Evolutionary conservation across 2,113 vertebrate genomes (phyloP).

Genomic region (Rhombomys opimus): DNA sequence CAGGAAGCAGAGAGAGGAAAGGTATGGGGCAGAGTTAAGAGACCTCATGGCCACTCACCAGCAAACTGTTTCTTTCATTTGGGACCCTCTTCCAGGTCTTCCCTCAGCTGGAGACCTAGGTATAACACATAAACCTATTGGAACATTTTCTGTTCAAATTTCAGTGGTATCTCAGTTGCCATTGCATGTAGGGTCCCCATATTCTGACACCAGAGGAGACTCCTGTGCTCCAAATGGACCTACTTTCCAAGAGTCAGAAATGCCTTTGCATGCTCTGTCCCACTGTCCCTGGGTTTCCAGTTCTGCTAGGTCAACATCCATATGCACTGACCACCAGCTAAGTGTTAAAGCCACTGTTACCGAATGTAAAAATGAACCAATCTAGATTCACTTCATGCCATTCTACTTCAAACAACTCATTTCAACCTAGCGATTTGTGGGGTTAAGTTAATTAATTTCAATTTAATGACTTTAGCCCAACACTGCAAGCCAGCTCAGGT

Average conservation of each 20-base stretch:
- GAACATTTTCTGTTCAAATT: background rate
- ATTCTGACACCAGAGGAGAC: background rate
- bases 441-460: constrained; percentile 57
- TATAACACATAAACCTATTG: background rate
- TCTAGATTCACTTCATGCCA: constrained; percentile 49
- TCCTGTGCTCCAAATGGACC: background rate
- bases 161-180: background rate
- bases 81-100: background rate
- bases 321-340: background rate
- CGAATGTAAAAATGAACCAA: constrained; percentile 51
- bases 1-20: background rate
- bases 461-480: constrained; percentile 42
- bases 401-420: constrained; percentile 57
- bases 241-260: background rate
- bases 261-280: background rate
- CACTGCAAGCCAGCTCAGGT: constrained; percentile 17
- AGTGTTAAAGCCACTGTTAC: constrained; percentile 16
- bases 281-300: background rate
- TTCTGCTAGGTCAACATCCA: background rate
- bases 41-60: background rate
- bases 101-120: background rate
- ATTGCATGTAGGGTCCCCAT: background rate
- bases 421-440: constrained; percentile 31
- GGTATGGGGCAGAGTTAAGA: no score
- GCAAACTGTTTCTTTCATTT: background rate